Evolutionary conservation across 2,113 vertebrate species (phyloP).

Genomic region (Nothoprocta perdicaria): DNA sequence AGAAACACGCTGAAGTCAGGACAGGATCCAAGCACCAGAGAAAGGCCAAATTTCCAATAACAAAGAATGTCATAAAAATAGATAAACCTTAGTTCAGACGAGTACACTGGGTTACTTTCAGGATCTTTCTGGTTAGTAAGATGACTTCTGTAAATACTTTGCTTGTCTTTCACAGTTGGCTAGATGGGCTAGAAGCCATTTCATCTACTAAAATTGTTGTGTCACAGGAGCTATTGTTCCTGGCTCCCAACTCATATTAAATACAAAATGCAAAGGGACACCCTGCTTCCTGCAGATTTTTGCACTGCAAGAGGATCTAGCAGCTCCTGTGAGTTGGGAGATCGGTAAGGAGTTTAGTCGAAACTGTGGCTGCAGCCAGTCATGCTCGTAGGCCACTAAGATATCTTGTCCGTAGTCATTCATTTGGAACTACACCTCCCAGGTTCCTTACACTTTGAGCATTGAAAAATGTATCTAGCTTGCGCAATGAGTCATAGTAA

Average conservation of each 20-base stretch:
- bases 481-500: neutral
- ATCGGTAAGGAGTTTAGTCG: neutral
- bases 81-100: neutral
- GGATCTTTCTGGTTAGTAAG: neutral
- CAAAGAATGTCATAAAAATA: neutral
- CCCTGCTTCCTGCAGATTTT: neutral
- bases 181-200: neutral
- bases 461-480: neutral
- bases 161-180: neutral
- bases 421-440: neutral
- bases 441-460: neutral
- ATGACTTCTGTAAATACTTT: neutral
- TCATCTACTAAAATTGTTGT: neutral
- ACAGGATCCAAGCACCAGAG: neutral
- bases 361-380: neutral
- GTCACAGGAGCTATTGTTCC: neutral
- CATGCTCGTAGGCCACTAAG: neutral
- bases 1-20: neutral
- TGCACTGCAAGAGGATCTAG: neutral
- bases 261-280: neutral
- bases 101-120: neutral
- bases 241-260: neutral
- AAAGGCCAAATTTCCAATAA: neutral
- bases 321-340: neutral
- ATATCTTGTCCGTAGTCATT: neutral